Conservation (phyloP, 2,113 vertebrate genomes). For the Bubo bubo region DNA sequence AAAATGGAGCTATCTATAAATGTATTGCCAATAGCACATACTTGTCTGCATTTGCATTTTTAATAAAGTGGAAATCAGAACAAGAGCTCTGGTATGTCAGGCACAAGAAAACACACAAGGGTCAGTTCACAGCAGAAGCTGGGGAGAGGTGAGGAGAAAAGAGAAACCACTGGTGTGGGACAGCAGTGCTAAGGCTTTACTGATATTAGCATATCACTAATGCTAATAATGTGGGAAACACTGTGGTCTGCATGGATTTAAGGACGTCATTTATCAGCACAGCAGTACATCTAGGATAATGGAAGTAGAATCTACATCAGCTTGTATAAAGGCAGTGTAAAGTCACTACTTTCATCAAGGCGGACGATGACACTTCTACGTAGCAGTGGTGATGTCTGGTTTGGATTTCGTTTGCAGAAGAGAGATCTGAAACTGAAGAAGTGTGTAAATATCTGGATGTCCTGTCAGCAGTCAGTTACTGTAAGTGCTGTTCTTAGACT, state of each 20-base stretch:
- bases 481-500: neutral
- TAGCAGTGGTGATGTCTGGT: neutral
- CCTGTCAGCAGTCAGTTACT: neutral
- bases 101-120: neutral
- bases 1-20: accelerated
- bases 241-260: neutral
- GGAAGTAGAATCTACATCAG: neutral
- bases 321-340: neutral
- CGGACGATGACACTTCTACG: neutral
- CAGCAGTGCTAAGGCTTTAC: neutral
- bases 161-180: neutral
- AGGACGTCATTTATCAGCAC: neutral
- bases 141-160: neutral
- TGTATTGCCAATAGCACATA: neutral
- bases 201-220: neutral
- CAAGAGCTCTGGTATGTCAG: neutral
- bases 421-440: neutral
- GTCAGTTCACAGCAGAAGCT: neutral
- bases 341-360: neutral
- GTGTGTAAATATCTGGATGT: neutral
- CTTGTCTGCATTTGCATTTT: neutral
- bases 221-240: neutral
- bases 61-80: neutral
- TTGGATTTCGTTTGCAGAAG: neutral
- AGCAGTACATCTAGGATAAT: neutral